Base-by-base conservation (phyloP, 2,888 invertebrate species). In the Trichopoda pennipes region DNA sequence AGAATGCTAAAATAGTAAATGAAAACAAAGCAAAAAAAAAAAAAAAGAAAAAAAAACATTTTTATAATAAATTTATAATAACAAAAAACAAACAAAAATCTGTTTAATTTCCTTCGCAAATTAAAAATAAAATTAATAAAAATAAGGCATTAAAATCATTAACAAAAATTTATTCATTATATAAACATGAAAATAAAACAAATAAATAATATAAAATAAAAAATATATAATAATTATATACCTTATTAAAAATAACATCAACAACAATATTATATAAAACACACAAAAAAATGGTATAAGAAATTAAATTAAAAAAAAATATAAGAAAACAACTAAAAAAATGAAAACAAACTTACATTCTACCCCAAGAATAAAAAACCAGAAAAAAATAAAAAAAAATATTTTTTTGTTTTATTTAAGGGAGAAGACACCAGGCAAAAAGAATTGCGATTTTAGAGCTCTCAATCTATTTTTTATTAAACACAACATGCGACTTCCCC, bases 141-240 rank as follows among this genome's bases (percentile, higher is more conserved):
- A 64, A 58, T 58, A 70, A 42, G 55, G 68, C 81, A 81, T 77
- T 73, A 80, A 80, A 73, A 55, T 53, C 68, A 80, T 80, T 55
- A 87, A 66, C 51, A 86, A 87, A n/a, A 88, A 87, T 86, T 63
- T 74, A 86, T 87, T 85, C 87, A 87, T 88, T 87, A 87, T 87
- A 87, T 86, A 87, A 85, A 86, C 60, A 66, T 66, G 75, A 61
- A 84, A 84, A 85, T 86, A 87, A 87, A 86, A 87, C 84, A 86
- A 85, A 86, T 86, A 86, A 86, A 80, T 76, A 85, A 82, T n/a
- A 80, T 32, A 64, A 73, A 3, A 68, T 0, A 68, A 60, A 49
- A 69, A 74, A 58, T 73, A 81, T 78, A 79, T 75, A 81, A 81
- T 78, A 77, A 84, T 77, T 78, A 84, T 81, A 77, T 74, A 78